Evolutionary conservation across 2,888 invertebrate genomes (phyloP).

Genomic region (Lysandra coridon): DNA sequence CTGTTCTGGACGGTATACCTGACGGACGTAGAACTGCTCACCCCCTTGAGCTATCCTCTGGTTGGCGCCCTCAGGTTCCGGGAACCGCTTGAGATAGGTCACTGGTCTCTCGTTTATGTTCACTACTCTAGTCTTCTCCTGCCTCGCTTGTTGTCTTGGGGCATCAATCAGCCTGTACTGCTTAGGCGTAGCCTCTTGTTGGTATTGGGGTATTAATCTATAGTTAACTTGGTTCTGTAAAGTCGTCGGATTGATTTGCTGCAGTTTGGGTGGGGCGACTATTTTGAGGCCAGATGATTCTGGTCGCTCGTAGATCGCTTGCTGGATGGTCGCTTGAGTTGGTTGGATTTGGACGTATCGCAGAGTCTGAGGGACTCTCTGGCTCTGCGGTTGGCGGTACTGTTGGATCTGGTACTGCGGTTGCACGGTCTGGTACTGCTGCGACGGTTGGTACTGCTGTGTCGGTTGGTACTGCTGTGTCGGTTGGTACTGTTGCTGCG

Average conservation of each 20-base stretch:
- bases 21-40: conserved; percentile 68
- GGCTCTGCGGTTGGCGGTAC: conserved; percentile 55
- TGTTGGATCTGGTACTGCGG: conserved; percentile 51
- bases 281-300: conserved; percentile 72
- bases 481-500: conserved; percentile 40
- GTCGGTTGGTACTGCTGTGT: conserved; percentile 48
- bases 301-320: conserved; percentile 62
- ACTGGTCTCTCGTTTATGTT: conserved; percentile 65
- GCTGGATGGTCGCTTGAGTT: conserved; percentile 51
- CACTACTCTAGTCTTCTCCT: conserved; percentile 59
- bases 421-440: conserved; percentile 46
- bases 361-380: conserved; percentile 58
- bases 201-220: conserved; percentile 63
- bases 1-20: conserved; percentile 65
- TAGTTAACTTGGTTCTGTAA: conserved; percentile 48
- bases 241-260: conserved; percentile 47
- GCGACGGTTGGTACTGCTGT: conserved; percentile 48
- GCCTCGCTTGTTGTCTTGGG: conserved; percentile 56
- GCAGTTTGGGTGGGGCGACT: conserved; percentile 71
- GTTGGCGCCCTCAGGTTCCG: conserved; percentile 58
- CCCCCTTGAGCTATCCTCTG: conserved; percentile 59
- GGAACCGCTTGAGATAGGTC: conserved; percentile 67
- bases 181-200: conserved; percentile 63
- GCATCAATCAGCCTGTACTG: conserved; percentile 62
- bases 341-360: conserved; percentile 59